Evolutionary conservation across 2,113 vertebrate species (phyloP), one percentile per base, ranked within the genome.

Genomic region (Anthoscopus minutus): DNA sequence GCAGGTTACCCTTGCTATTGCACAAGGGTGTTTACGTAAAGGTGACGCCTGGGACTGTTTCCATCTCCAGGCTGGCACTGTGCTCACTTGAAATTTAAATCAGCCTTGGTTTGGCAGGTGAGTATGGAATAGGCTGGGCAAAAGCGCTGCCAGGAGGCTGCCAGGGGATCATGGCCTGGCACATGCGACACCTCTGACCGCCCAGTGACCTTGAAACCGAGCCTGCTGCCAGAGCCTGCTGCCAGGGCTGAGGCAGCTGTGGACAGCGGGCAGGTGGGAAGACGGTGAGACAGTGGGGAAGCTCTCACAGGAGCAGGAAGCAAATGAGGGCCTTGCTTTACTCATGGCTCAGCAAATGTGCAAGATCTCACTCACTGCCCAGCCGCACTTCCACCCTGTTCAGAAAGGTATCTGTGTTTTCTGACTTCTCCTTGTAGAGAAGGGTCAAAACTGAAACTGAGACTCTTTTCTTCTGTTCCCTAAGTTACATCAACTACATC

Each of bases 341-440:
- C 13, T 4, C 4, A 1, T 4, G 2, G 14, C 58, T 51, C 23
- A 56, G n/a, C 47, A 65, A 31, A 37, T 1, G 24, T 21, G 23
- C 33, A 11, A 35, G 30, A 22, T 91, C 10, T 35, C 44, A 65
- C 21, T 9, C 0, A 2, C 60, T 82, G 37, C 86, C 13, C 16
- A 65, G 64, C n/a, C 3, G 0, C 9, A 0, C 8, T 14, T 22
- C n/a, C 64, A 48, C 13, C 10, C 56, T 28, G 7, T 3, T 40
- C 47, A 62, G 37, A 35, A 31, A 24, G 2, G 25, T 23, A 23
- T 31, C 35, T 30, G 2, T 1, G 0, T 10, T 44, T 77, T 76
- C 38, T 7, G 42, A 22, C 31, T 69, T 28, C 35, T 30, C 4
- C 64, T 31, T 18, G 40, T 27, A 60, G 57, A 13, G 44, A 62